These are phyloP conservation scores for Florisuga fusca DNA, from an alignment of 2,797 vertebrate species.

Conservation along the genomic window DNA sequence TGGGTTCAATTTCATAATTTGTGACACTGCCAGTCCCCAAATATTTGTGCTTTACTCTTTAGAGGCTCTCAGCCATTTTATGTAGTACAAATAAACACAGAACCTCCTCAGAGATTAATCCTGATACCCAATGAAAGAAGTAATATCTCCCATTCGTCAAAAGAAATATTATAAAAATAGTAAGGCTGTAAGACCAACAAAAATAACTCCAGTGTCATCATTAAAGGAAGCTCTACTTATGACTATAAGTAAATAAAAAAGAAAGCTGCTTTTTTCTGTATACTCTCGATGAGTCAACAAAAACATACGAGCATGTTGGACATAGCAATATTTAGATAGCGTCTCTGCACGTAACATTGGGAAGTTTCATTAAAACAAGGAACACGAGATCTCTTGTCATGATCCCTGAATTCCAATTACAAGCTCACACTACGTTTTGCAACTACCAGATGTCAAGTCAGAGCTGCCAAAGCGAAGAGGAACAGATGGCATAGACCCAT, in stretches of 20 bases:
- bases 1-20: neutral
- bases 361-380: conserved; percentile 19
- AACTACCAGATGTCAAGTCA: conserved; percentile 45
- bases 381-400: neutral
- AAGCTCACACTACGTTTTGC: conserved; percentile 9
- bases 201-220: neutral
- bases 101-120: neutral
- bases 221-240: neutral
- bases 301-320: neutral
- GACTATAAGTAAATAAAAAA: neutral
- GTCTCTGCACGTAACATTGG: neutral
- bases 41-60: neutral
- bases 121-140: neutral
- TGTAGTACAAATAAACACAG: neutral
- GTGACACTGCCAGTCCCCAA: neutral
- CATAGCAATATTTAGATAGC: neutral
- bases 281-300: neutral
- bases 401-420: conserved; percentile 42
- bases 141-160: neutral
- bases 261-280: neutral
- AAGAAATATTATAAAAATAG: neutral
- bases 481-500: conserved; percentile 40
- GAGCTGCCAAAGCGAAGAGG: conserved; percentile 43
- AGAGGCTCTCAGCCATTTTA: neutral
- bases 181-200: neutral